Evolutionary conservation across 2,797 vertebrate genomes (phyloP).

Genomic region (Oreonectes daqikongensis): DNA sequence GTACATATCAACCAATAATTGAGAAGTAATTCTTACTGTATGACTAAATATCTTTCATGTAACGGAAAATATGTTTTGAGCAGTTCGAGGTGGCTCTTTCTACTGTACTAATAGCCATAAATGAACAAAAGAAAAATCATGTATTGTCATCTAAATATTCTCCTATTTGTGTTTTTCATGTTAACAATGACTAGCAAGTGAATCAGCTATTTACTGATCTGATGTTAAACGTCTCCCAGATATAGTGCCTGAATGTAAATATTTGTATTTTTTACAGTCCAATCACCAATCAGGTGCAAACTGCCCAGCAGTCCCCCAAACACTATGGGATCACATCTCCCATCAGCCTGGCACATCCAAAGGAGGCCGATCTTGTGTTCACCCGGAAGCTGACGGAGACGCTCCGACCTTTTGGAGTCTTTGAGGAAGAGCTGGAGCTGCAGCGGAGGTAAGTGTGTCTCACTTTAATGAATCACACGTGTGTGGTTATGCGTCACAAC

Average conservation of each 20-base stretch:
- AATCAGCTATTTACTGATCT: too few species aligned
- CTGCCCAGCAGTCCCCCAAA: conserved; percentile 75
- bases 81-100: too few species aligned
- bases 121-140: too few species aligned
- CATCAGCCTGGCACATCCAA: conserved; percentile 85
- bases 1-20: too few species aligned
- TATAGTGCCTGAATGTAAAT: not conserved
- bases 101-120: too few species aligned
- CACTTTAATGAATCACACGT: not conserved
- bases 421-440: conserved; percentile 86
- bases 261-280: conserved; percentile 72
- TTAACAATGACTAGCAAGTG: too few species aligned
- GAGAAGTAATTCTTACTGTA: too few species aligned
- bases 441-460: conserved; percentile 80
- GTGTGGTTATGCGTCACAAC: too few species aligned
- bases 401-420: conserved; percentile 84
- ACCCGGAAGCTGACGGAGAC: conserved; percentile 83
- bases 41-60: too few species aligned
- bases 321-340: conserved; percentile 90
- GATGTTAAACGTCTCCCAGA: not conserved
- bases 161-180: too few species aligned
- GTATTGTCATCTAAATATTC: too few species aligned
- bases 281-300: conserved; percentile 75
- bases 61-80: too few species aligned
- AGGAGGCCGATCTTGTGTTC: conserved; percentile 83